These are phyloP conservation scores for Sarcoramphus papa DNA, from an alignment of 2,797 vertebrate species.

Conservation along the genomic window DNA sequence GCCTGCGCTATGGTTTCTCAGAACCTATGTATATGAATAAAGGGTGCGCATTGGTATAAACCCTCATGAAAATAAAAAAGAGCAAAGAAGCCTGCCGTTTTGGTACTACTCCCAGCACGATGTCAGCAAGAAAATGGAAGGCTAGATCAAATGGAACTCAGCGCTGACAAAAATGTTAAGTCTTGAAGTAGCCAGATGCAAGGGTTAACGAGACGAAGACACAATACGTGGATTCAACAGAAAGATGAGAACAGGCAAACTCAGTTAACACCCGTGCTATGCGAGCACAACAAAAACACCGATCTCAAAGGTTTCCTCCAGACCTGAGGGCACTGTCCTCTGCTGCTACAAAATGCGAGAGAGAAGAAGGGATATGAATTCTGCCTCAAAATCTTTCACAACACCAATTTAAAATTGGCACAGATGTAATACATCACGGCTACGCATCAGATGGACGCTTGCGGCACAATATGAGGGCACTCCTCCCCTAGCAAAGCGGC, in stretches of 20 bases:
- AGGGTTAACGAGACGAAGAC: neutral
- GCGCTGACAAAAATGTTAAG: neutral
- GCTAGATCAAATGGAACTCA: neutral
- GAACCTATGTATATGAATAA: neutral
- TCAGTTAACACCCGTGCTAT: neutral
- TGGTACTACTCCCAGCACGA: neutral
- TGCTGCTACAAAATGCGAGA: neutral
- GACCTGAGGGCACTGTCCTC: neutral
- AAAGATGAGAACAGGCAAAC: neutral
- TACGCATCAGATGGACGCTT: neutral
- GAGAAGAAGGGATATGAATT: neutral
- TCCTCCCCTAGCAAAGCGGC: neutral
- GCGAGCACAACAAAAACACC: neutral
- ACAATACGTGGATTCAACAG: neutral
- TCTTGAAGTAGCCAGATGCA: neutral
- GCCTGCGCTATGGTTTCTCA: neutral
- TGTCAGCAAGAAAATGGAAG: neutral
- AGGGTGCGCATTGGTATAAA: neutral
- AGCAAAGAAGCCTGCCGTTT: no score
- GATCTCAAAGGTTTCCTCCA: neutral
- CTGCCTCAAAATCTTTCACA: neutral
- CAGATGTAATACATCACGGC: accelerated
- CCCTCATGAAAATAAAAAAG: neutral
- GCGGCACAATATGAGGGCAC: neutral
- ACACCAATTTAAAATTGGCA: neutral